Conservation (phyloP, 2,113 vertebrate species). For the Oceanodroma tethys region DNA sequence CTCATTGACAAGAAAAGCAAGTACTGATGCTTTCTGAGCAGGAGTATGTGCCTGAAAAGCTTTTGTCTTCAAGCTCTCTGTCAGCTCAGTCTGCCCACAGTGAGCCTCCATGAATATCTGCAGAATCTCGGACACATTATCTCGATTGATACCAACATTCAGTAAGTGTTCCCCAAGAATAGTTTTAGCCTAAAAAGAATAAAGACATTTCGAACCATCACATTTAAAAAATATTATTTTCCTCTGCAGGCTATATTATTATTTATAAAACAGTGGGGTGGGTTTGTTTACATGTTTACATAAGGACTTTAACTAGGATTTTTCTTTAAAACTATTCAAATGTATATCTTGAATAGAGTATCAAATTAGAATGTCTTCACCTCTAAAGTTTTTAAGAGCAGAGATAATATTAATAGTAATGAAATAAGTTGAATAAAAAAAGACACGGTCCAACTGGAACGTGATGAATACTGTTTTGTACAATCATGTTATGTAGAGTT, state of each 20-base stretch:
- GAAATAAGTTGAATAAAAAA: neutral
- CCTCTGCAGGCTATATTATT: neutral
- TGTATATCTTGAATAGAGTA: neutral
- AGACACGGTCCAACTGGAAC: neutral
- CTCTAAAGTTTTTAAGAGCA: neutral
- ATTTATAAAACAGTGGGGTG: neutral
- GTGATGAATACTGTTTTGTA: neutral
- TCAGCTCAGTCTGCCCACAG: slow-evolving; percentile 83
- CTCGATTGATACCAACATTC: slow-evolving; percentile 87
- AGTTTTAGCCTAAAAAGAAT: slow-evolving; percentile 82
- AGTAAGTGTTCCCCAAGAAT: slow-evolving; percentile 88
- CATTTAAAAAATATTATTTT: neutral
- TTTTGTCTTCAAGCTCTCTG: slow-evolving; percentile 89
- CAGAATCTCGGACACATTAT: slow-evolving; percentile 94
- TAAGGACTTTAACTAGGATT: neutral
- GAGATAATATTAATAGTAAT: neutral
- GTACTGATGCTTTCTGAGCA: slow-evolving; percentile 85
- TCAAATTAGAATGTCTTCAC: neutral
- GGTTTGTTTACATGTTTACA: neutral
- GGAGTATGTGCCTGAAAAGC: slow-evolving; percentile 92
- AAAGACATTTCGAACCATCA: slow-evolving; percentile 6
- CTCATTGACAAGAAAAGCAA: slow-evolving; percentile 91
- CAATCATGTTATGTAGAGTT: neutral
- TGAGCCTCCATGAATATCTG: slow-evolving; percentile 93
- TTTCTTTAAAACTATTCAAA: neutral